Evolutionary conservation across 2,888 invertebrate species (phyloP).

Genomic region (Polydrusus tereticollis): DNA sequence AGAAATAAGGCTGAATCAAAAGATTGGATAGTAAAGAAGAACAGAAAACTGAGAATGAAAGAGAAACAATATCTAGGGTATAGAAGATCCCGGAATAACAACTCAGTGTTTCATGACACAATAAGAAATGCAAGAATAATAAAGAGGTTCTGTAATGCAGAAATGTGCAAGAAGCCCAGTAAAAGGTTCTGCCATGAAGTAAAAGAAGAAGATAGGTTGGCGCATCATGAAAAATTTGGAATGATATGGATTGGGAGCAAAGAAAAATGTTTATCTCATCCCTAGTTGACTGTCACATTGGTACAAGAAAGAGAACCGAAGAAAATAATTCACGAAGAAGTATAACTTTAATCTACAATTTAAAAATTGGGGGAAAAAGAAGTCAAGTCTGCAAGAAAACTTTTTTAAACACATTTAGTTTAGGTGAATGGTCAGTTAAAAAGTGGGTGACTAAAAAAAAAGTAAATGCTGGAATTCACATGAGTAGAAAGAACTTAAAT

Average conservation of each 20-base stretch:
- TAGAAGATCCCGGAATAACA: slow-evolving; percentile 21
- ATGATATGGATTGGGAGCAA: slow-evolving; percentile 32
- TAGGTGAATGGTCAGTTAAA: slow-evolving; percentile 36
- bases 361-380: slow-evolving; percentile 4
- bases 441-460: slow-evolving; percentile 34
- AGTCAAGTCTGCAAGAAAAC: too few species aligned
- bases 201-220: slow-evolving; percentile 36
- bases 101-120: slow-evolving; percentile 31
- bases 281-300: too few species aligned
- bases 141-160: slow-evolving; percentile 29
- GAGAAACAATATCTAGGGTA: slow-evolving; percentile 30
- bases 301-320: too few species aligned
- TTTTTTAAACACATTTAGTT: slow-evolving; percentile 29
- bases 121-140: slow-evolving; percentile 35
- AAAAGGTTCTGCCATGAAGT: slow-evolving; percentile 35
- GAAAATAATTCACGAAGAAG: too few species aligned
- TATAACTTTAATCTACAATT: too few species aligned
- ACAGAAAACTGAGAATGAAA: slow-evolving; percentile 34
- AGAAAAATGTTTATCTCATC: too few species aligned
- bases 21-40: slow-evolving; percentile 29
- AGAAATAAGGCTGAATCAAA: slow-evolving; percentile 29
- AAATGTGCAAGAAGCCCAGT: slow-evolving; percentile 32
- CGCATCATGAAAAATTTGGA: slow-evolving; percentile 28
- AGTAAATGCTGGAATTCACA: too few species aligned
- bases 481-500: too few species aligned